A percentile compares a stretch with the other conserved stretches of the same genome.
Evolutionary conservation across 2,797 vertebrate species (phyloP).

Genomic region (Glossophaga mutica): DNA sequence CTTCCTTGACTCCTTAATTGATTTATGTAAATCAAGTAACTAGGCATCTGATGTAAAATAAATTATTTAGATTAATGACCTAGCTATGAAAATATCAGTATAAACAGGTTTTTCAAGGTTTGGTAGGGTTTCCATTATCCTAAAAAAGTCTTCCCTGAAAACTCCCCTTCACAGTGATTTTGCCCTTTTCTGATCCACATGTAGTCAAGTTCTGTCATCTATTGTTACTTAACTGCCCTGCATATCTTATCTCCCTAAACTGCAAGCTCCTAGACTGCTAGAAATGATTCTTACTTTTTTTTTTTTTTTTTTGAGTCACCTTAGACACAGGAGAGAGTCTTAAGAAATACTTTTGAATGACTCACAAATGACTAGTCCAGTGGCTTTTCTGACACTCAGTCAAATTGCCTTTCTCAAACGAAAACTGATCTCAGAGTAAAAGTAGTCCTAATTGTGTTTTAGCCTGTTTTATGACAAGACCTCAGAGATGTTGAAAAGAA

Average conservation of each 20-base stretch:
- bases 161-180: background rate
- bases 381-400: background rate
- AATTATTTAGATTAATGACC: background rate
- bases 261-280: background rate
- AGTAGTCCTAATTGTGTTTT: background rate
- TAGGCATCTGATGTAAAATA: background rate
- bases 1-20: background rate
- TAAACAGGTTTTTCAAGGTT: background rate
- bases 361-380: background rate
- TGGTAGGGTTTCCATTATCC: background rate
- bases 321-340: background rate
- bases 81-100: background rate
- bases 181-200: background rate
- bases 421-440: background rate
- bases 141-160: conserved; percentile 31
- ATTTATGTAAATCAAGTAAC: conserved; percentile 18
- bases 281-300: background rate
- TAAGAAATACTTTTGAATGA: conserved; percentile 6
- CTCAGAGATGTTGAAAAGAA: background rate
- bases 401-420: background rate
- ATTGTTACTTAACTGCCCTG: background rate
- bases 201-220: conserved; percentile 35
- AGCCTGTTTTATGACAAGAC: background rate
- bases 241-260: background rate
- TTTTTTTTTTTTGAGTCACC: background rate